A percentile compares a stretch with the other conserved stretches of the same genome.
Evolutionary conservation across 2,113 vertebrate genomes (phyloP).

Genomic region (Actinemys pallida): DNA sequence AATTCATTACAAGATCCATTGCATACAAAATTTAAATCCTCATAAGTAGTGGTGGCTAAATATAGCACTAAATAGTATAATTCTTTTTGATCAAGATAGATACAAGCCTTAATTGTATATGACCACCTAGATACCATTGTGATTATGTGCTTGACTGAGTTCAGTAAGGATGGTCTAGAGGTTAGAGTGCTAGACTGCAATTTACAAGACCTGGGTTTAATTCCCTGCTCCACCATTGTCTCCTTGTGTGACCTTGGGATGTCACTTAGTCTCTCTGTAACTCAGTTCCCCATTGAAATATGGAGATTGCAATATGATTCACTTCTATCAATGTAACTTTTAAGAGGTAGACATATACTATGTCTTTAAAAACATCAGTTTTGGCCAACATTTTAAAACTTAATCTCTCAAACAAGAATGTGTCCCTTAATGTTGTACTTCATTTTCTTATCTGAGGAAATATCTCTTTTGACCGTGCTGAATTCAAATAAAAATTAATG

Average conservation of each 20-base stretch:
- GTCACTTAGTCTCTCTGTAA: too few species aligned
- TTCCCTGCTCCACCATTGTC: too few species aligned
- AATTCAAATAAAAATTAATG: background rate
- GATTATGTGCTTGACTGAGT: background rate
- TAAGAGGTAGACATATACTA: background rate
- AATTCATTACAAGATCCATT: background rate
- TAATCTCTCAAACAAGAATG: background rate
- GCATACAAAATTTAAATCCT: background rate
- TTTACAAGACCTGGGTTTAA: too few species aligned
- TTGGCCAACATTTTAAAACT: background rate
- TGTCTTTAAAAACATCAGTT: background rate
- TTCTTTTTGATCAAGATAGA: background rate
- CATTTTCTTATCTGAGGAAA: background rate
- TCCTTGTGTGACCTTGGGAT: too few species aligned
- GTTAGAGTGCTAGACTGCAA: too few species aligned
- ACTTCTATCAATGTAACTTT: background rate
- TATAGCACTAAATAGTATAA: background rate
- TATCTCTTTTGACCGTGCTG: background rate
- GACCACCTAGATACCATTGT: background rate
- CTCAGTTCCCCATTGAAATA: too few species aligned
- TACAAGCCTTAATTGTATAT: background rate
- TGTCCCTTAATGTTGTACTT: background rate
- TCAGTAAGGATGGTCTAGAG: background rate
- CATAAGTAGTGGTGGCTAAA: background rate
- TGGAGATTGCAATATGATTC: background rate